Evolutionary conservation across 2,888 invertebrate species (phyloP).

Genomic region (Pediacus dermestoides): DNA sequence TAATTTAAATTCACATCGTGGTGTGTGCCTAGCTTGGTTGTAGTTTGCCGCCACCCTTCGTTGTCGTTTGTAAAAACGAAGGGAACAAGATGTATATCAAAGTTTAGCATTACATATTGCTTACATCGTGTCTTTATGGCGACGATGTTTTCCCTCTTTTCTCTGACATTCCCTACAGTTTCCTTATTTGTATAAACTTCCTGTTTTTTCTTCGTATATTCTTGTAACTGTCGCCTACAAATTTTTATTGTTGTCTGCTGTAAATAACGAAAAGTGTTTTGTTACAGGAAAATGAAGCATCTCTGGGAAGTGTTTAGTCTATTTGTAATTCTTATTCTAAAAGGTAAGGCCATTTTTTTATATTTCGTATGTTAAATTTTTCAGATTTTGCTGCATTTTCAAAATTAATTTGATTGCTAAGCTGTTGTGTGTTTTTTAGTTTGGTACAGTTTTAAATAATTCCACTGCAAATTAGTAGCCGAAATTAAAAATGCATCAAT

Average conservation of each 20-base stretch:
- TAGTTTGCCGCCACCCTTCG: not conserved
- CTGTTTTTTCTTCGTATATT: constrained; percentile 5
- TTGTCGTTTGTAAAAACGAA: constrained; percentile 13
- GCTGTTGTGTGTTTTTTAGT: too few species aligned
- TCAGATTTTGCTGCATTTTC: too few species aligned
- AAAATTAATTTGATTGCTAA: too few species aligned
- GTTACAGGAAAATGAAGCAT: constrained; percentile 31
- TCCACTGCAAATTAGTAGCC: too few species aligned
- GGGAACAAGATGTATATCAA: constrained; percentile 28
- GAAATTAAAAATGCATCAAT: too few species aligned
- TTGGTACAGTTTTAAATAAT: too few species aligned
- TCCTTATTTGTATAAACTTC: constrained; percentile 20
- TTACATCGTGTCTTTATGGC: constrained; percentile 27
- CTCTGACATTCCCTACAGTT: constrained; percentile 19
- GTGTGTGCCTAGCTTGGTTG: too few species aligned
- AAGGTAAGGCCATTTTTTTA: constrained; percentile 22
- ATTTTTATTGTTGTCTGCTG: too few species aligned
- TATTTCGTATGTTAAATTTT: too few species aligned
- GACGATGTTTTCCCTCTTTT: constrained; percentile 20
- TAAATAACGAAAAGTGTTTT: too few species aligned
- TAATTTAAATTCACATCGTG: constrained; percentile 23
- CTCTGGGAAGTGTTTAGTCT: constrained; percentile 17
- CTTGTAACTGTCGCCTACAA: too few species aligned
- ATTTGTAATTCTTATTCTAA: constrained; percentile 13
- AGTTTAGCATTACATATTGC: constrained; percentile 30